Evolutionary conservation across 2,888 invertebrate species (phyloP), one percentile per base, ranked within the genome.

Genomic region (Caenorhabditis sulstoni): DNA sequence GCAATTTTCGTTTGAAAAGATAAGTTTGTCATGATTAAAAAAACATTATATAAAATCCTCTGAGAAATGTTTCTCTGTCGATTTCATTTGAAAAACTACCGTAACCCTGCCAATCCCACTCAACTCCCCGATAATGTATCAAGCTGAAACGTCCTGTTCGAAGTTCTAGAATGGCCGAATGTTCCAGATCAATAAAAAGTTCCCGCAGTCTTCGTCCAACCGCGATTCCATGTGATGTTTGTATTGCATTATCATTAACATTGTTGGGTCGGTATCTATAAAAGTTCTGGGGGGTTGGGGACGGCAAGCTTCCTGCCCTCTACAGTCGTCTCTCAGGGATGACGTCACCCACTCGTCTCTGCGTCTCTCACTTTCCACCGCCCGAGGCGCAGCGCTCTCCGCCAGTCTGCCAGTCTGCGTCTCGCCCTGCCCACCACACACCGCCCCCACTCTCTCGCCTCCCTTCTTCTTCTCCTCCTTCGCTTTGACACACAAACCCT

Each of bases 401-500:
- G 29, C 7, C 29, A 5, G 29, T 29, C 29, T 29, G 29, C 7
- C 29, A 7, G 29, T 50, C 57, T 68, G 57, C 29, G 11, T 45
- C 59, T 22, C 20, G n/a, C n/a, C n/a, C n/a, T n/a, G n/a, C n/a
- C n/a, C n/a, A n/a, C n/a, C n/a, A n/a, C n/a, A n/a, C n/a, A n/a
- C 41, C 58, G 39, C 44, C 41, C 58, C 16, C 22, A 9, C 37
- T 45, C 50, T 61, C 11, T 58, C 37, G 58, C 29, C 62, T 55
- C 47, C n/a, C 16, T 35, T 23, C 47, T 18, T 37, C 37, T 39
- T 57, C 62, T 53, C 70, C 16, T 64, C 57, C 12, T 41, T 44
- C 37, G 41, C 18, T 23, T 66, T 66, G 75, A 49, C 61, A 67
- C 62, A 76, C 62, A 76, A 64, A 76, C 44, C 62, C 58, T 44